Base-by-base conservation (phyloP, 2,113 vertebrate species). In the Paramisgurnus dabryanus region DNA sequence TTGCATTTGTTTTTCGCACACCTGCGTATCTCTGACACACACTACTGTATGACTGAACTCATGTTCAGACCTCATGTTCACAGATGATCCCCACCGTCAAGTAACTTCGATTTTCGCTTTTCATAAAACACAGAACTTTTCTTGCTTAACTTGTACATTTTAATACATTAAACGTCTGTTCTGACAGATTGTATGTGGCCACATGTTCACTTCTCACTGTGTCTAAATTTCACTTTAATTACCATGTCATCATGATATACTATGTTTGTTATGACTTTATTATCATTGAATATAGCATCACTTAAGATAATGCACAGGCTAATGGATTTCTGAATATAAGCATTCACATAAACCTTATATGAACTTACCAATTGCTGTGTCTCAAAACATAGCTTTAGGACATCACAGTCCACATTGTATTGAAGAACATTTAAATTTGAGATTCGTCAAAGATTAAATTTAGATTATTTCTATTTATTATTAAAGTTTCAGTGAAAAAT, bases 141-240 rank as follows among this genome's bases (percentile, higher is more conserved):
- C 27, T n/a, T 66, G 47, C 63, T 77, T 67, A 61, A 76, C 64
- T 76, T 76, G 22, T 27, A 39, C 49, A 64, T 39, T 43, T n/a
- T 18, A 17, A 63, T 53, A 13, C 63, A 55, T 67, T 76, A 50
- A 43, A 77, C 34, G 27, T 77, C 47, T 77, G 75, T 77, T 67
- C 43, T 67, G 75, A 55, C 75, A 77, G 63, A 77, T 34, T 77
- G 75, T 77, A 53, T 77, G 73, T 76, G 43, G 47, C 47, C 39
- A 77, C 72, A 50, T 66, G 61, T 67, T 67, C 75, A 77, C 49
- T 47, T 77, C 75, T 67, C 15, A 55, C 63, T 77, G 61, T 53
- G 47, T 76, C 75, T 67, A 77, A 77, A 77, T 67, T 47, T 76
- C 74, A 76, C 15, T 76, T 76, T 76, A 76, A 76, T 76, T 66